Percentiles rank a stretch among this genome's conserved stretches.
Evolutionary conservation across 2,888 invertebrate genomes (phyloP).

Genomic region (Sycophila texana): DNA sequence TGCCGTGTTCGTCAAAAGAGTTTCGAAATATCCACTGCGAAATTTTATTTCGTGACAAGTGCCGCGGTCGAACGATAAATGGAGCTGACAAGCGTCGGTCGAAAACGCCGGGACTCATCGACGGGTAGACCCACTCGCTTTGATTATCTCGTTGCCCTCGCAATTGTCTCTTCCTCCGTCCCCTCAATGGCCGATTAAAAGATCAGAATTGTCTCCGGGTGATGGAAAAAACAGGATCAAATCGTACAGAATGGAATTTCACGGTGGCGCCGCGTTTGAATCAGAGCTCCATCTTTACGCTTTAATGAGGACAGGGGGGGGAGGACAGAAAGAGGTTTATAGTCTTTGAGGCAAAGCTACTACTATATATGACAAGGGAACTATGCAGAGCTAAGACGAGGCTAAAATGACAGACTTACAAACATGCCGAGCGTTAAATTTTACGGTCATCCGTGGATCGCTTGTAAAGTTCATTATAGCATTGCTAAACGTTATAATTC

Average conservation of each 20-base stretch:
- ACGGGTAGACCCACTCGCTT: not conserved
- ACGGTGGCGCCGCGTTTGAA: not conserved
- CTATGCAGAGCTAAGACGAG: not conserved
- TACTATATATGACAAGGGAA: too few relatives aligned
- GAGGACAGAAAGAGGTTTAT: too few relatives aligned
- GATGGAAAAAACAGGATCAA: not conserved
- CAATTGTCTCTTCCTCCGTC: not conserved
- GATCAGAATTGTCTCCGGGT: not conserved
- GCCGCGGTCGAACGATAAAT: not conserved
- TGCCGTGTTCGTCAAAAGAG: not conserved
- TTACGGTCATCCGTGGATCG: slow-evolving; percentile 22
- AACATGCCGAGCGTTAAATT: slow-evolving; percentile 14
- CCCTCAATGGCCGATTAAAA: not conserved
- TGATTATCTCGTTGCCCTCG: not conserved
- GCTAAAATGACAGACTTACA: slow-evolving; percentile 12
- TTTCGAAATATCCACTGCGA: not conserved
- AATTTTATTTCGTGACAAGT: not conserved
- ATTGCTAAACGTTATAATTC: slow-evolving; percentile 5
- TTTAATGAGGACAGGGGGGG: not conserved
- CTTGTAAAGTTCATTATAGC: slow-evolving; percentile 4
- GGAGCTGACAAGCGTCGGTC: not conserved
- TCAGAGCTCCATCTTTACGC: not conserved
- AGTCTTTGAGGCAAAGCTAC: not conserved
- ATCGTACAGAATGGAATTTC: not conserved
- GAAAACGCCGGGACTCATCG: not conserved